phyloP scores from a whole-genome alignment of 2,113 vertebrate species.

The Collichthys lucidus region DNA sequence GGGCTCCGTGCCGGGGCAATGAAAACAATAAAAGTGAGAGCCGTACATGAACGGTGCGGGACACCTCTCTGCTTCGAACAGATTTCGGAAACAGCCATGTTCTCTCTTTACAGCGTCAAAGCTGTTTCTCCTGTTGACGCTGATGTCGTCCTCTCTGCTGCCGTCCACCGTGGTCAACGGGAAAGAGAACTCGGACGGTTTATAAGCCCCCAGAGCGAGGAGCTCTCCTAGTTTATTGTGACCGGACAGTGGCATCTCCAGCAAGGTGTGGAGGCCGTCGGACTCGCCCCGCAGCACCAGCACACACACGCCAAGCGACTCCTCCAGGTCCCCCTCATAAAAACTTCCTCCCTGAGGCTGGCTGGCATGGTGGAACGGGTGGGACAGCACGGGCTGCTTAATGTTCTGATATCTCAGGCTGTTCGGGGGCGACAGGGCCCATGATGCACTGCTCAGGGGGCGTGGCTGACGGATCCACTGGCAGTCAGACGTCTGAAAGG shows the following conservation, averaged over 20 bases:
- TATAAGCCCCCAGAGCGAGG: slow-evolving; percentile 26
- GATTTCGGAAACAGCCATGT: slow-evolving; percentile 83
- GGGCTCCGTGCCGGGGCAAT: slow-evolving; percentile 67
- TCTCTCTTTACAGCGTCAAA: slow-evolving; percentile 60
- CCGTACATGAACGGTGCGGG: slow-evolving; percentile 77
- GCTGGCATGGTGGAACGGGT: slow-evolving; percentile 64
- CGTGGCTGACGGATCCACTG: slow-evolving; percentile 55
- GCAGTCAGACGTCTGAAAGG: slow-evolving; percentile 59
- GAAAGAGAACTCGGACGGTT: slow-evolving; percentile 69
- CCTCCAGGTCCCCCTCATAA: slow-evolving; percentile 75
- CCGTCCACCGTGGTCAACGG: slow-evolving; percentile 83
- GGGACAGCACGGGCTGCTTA: slow-evolving; percentile 65
- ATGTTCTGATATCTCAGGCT: slow-evolving; percentile 73
- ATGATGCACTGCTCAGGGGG: slow-evolving; percentile 76
- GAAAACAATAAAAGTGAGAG: slow-evolving; percentile 83
- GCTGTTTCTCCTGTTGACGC: slow-evolving; percentile 11
- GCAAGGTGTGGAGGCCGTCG: slow-evolving; percentile 56
- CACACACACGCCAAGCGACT: slow-evolving; percentile 69
- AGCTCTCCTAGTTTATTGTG: slow-evolving; percentile 58
- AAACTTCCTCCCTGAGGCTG: slow-evolving; percentile 39
- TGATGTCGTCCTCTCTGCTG: slow-evolving; percentile 84
- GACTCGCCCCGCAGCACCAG: slow-evolving; percentile 63
- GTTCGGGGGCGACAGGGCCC: slow-evolving; percentile 78
- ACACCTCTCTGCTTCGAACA: slow-evolving; percentile 86
- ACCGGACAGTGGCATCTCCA: slow-evolving; percentile 72